phyloP scores from a whole-genome alignment of 23 tunicate species.

The Styela clava region DNA sequence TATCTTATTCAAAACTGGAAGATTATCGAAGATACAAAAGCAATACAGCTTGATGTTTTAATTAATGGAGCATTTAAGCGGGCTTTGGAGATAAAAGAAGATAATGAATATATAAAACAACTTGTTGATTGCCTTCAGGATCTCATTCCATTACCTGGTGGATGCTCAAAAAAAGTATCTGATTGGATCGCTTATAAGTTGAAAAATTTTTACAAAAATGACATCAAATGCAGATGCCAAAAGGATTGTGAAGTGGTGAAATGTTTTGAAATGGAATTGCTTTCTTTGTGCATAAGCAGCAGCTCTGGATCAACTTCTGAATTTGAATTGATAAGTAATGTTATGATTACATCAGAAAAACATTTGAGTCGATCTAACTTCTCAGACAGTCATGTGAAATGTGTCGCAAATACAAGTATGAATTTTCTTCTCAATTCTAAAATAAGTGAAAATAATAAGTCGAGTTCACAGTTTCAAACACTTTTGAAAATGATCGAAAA shows the following conservation, averaged over 20 bases:
- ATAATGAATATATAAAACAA: background rate
- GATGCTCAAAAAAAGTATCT: background rate
- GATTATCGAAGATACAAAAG: background rate
- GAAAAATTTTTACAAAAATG: background rate
- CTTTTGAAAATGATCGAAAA: background rate
- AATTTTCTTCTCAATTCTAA: background rate
- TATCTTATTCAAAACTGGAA: constrained; percentile 7
- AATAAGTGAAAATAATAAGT: background rate
- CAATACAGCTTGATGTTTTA: background rate
- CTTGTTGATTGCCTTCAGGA: background rate
- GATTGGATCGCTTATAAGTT: background rate
- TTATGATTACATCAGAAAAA: background rate
- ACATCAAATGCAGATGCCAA: background rate
- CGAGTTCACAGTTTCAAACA: background rate
- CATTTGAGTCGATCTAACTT: background rate
- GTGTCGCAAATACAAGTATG: background rate
- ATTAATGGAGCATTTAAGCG: background rate
- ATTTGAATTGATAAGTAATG: background rate
- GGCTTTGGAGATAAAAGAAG: background rate
- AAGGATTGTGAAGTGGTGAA: background rate
- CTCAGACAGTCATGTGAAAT: background rate
- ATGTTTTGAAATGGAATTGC: background rate
- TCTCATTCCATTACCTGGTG: background rate
- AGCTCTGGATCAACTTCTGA: background rate
- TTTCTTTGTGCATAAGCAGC: background rate